Evolutionary conservation across 64 coral and sea anemone genomes (phyloP), one percentile per base, ranked within the genome.

Genomic region (Dendrophyllia cribrosa): DNA sequence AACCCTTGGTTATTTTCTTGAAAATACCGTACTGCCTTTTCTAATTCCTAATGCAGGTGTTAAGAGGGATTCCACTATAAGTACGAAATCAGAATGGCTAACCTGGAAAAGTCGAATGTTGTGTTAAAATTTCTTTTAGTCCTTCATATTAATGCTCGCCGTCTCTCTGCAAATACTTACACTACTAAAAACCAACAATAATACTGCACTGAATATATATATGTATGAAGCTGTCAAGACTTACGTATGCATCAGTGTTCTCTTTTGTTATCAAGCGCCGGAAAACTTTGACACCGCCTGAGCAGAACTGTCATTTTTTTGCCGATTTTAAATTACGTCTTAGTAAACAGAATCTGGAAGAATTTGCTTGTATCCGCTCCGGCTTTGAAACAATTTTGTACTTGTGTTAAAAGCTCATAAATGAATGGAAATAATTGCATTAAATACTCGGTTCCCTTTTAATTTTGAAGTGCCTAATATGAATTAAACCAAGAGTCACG

Each of bases 251-350:
- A 68, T 68, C 62, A 44, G n/a, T 10, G 14, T 68, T 63, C 24
- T 84, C 45, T 9, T 84, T 12, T 84, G 61, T 51, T 80, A 9
- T 51, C 7, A 20, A 17, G 61, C 34, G 14, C 80, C 80, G 80
- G 80, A 84, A 84, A 51, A 19, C 8, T 0, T 17, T 84, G 61
- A 51, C 45, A 67, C 6, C 46, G 44, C 79, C 34, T 10, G 3
- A 56, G 43, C 70, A 12, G 70, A 69, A 73, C 72, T 66, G 60
- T 51, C 60, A 67, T 66, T 50, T 67, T 67, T 34, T 65, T 15
- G 58, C 64, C 14, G 47, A 66, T 82, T 82, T 47, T 82, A 66
- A 64, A 82, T 82, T 82, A 43, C 60, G 11, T 64, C 13, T 82
- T 17, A 82, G 15, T 82, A 61, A 82, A 82, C 56, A 82, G 26